phyloP scores from a whole-genome alignment of 2,113 vertebrate genomes.

The Xyliphius kryptos region DNA sequence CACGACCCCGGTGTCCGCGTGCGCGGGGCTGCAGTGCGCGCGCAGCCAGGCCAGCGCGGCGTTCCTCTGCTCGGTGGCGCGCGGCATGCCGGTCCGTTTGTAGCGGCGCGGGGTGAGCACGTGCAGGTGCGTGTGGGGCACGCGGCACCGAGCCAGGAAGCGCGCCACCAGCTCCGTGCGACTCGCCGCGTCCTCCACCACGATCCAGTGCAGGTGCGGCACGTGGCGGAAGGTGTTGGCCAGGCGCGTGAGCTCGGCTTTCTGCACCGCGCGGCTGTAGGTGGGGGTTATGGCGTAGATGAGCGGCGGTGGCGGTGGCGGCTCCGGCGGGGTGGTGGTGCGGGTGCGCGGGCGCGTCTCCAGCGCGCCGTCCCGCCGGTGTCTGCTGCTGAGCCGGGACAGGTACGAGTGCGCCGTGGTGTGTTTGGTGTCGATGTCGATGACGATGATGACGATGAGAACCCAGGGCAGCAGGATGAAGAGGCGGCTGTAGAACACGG shows the following conservation, averaged over 20 bases:
- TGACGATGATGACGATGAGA: conserved; percentile 86
- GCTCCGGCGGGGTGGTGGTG: too few relatives aligned
- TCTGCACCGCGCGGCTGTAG: conserved; percentile 91
- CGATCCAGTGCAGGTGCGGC: conserved; percentile 85
- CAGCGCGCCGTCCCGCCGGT: too few relatives aligned
- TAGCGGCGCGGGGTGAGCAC: conserved; percentile 89
- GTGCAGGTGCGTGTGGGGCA: conserved; percentile 84
- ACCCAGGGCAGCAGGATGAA: conserved; percentile 88
- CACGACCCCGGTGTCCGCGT: conserved; percentile 75
- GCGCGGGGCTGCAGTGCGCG: conserved; percentile 64
- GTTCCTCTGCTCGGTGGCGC: conserved; percentile 94
- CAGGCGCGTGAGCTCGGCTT: conserved; percentile 90
- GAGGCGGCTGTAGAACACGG: conserved; percentile 77
- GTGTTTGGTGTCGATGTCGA: conserved; percentile 78
- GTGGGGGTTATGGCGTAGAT: conserved; percentile 95
- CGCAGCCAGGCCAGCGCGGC: conserved; percentile 84
- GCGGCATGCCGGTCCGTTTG: conserved; percentile 84
- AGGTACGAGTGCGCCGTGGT: conserved; percentile 55
- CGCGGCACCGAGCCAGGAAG: conserved; percentile 75
- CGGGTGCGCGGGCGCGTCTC: too few relatives aligned
- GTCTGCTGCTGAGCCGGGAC: too few relatives aligned
- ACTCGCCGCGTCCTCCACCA: conserved; percentile 83
- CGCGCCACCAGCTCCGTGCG: conserved; percentile 84
- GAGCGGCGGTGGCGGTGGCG: conserved; percentile 57
- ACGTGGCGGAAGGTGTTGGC: conserved; percentile 93